These are phyloP conservation scores for Corvus hawaiiensis DNA, from an alignment of 2,113 vertebrate species.

Conservation along the genomic window DNA sequence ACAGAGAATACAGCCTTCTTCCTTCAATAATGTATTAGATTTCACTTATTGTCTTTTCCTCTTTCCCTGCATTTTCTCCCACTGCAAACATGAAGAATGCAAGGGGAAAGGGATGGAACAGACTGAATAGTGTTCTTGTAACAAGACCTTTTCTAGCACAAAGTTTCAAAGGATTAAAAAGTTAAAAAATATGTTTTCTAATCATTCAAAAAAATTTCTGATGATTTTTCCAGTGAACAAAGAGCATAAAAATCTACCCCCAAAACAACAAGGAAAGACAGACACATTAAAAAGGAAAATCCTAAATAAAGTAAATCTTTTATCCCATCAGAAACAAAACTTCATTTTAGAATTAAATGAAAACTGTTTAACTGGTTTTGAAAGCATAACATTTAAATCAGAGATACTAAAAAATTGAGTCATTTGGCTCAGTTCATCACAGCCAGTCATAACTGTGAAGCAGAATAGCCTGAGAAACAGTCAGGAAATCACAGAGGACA, in stretches of 20 bases:
- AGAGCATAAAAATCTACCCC: background rate
- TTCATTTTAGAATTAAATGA: background rate
- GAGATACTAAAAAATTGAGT: conserved; percentile 5
- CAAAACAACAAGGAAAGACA: background rate
- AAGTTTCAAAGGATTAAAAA: background rate
- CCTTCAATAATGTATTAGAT: background rate
- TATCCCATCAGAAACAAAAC: background rate
- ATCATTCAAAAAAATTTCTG: background rate
- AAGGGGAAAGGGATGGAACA: background rate
- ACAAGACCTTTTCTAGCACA: background rate
- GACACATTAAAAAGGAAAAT: background rate
- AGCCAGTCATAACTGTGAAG: background rate
- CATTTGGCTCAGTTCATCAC: background rate
- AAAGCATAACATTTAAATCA: conserved; percentile 9
- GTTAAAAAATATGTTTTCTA: background rate
- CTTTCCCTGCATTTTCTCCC: background rate
- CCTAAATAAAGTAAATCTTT: background rate
- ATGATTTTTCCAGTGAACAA: background rate
- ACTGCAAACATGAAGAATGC: background rate
- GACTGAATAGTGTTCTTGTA: background rate
- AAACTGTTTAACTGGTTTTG: background rate
- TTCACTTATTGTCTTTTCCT: background rate
- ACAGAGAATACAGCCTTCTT: background rate
- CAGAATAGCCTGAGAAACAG: background rate
- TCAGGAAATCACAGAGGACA: background rate